Conservation (phyloP, 2,888 invertebrate species). For the Galerucella calmariensis region DNA sequence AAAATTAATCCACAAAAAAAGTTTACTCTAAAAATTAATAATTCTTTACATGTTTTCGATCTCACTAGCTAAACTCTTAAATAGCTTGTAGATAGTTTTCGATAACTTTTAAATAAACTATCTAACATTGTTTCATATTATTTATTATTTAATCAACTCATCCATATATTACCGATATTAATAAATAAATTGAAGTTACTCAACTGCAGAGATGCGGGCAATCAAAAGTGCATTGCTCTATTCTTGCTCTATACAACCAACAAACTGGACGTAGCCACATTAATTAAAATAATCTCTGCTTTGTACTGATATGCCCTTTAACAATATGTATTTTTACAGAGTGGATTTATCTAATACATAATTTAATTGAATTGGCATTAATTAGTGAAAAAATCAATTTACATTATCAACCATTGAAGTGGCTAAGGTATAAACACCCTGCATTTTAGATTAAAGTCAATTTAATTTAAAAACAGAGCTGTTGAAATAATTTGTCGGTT, state of each 20-base stretch:
- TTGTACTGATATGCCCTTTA: slow-evolving; percentile 15
- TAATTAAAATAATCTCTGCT: slow-evolving; percentile 21
- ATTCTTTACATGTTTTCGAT: no score
- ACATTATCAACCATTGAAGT: no score
- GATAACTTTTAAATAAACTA: background rate
- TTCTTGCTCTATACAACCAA: slow-evolving; percentile 6
- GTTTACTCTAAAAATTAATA: no score
- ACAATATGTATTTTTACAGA: slow-evolving; percentile 1
- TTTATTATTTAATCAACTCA: background rate
- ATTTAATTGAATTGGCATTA: background rate
- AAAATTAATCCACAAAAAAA: no score
- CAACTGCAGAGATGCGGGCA: slow-evolving; percentile 11
- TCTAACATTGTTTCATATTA: background rate
- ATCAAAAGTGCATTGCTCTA: slow-evolving; percentile 14
- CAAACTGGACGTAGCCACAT: slow-evolving; percentile 7
- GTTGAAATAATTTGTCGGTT: no score
- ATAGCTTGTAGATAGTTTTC: no score
- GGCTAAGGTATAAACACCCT: no score
- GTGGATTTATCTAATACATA: background rate
- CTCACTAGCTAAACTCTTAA: no score
- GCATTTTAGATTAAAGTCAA: no score
- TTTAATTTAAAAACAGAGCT: no score
- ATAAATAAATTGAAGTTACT: slow-evolving; percentile 12
- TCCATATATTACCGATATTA: slow-evolving; percentile 13
- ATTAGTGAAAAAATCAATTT: no score